phyloP scores from a whole-genome alignment of 2,888 invertebrate genomes.

The Boloria selene region DNA sequence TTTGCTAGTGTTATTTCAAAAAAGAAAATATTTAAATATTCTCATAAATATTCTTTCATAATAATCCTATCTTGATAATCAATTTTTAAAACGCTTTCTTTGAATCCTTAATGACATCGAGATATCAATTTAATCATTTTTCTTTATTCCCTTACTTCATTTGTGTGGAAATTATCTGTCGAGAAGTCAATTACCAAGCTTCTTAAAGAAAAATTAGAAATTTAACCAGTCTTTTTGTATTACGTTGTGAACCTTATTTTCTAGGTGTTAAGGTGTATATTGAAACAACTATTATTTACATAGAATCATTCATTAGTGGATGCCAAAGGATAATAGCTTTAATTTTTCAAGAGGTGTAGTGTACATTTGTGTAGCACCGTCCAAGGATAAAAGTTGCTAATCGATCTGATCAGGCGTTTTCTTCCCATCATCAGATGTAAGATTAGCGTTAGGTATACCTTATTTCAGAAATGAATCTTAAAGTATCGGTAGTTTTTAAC shows the following conservation, averaged over 20 bases:
- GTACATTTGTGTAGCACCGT: neutral
- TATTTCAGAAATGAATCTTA: neutral
- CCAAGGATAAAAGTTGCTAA: constrained; percentile 23
- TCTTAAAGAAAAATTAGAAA: constrained; percentile 34
- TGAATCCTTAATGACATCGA: constrained; percentile 21
- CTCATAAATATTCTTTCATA: too few relatives aligned
- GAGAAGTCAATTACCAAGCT: constrained; percentile 28
- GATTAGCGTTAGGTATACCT: neutral
- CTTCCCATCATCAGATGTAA: constrained; percentile 14
- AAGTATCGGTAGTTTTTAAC: constrained; percentile 8
- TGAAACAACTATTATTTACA: neutral
- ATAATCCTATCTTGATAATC: constrained; percentile 16
- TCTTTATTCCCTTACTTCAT: constrained; percentile 24
- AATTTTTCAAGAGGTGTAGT: neutral
- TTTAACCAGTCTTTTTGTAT: neutral
- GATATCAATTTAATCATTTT: constrained; percentile 29
- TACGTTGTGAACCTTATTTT: constrained; percentile 4
- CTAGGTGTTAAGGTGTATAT: neutral
- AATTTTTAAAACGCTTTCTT: constrained; percentile 23
- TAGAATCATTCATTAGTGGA: neutral
- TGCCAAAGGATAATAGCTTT: constrained; percentile 11
- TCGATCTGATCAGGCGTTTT: constrained; percentile 29
- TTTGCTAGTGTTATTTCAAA: neutral
- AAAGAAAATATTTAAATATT: neutral
- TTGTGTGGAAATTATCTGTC: constrained; percentile 31